Base-by-base conservation (phyloP, 2,113 vertebrate genomes). In the Myodes glareolus region DNA sequence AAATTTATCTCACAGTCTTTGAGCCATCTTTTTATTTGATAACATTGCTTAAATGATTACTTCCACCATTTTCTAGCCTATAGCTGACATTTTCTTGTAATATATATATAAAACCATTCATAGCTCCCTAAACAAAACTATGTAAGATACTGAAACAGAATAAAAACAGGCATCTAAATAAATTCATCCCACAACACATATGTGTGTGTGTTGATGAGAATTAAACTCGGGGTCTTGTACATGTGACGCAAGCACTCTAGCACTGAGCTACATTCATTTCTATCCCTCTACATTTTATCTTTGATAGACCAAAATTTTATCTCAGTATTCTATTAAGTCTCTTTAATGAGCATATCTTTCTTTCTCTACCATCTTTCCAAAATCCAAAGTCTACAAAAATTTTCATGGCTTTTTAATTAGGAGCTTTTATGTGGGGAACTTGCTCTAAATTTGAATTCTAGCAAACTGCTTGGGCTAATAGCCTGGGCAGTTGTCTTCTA, bases 161-260 rank as follows among this genome's bases (percentile, higher is more conserved):
- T 91, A 23, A 96, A 98, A 98, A 88, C 45, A 92, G 29, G 36
- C 2, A 67, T 50, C 8, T 98, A 81, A 92, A 93, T 52, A 88
- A 92, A 36, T 6, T 58, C 42, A 95, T 58, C 86, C 55, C 5
- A 94, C 63, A 77, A 61, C 47, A 93, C 36, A 33, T 70, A 45
- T n/a, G 78, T 52, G 72, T 23, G 47, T 50, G 75, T 65, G 27
- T 47, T 67, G 63, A 50, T 52, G 65, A 33, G 65, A 52, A 6
- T n/a, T 88, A 70, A 88, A 88, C 12, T 13, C 2, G 2, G 55
- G 31, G 50, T 39, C 50, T 89, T 19, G 50, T 10, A 42, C 14
- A 58, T 88, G 68, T n/a, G 58, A 55, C 50, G 9, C 50, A 58
- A 89, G 50, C n/a, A 73, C 50, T 89, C 50, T 58, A 9, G 21